Evolutionary conservation across 2,797 vertebrate genomes (phyloP).

Genomic region (Chelon auratus): DNA sequence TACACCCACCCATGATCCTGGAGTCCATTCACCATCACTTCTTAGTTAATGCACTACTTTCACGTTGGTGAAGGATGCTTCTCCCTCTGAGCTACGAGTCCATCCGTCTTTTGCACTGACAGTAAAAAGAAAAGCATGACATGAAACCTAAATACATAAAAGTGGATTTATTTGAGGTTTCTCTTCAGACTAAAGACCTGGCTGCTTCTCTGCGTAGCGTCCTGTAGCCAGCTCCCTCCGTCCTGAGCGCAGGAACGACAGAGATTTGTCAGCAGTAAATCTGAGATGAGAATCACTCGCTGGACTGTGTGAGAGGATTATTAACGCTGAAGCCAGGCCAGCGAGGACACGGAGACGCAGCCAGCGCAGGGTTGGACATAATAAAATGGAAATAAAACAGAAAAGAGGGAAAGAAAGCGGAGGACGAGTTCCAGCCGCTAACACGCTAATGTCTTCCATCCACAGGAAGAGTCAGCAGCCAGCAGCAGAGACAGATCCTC

Average conservation of each 20-base stretch:
- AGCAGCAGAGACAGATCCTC: constrained; percentile 29
- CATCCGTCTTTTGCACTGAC: no score
- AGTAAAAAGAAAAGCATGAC: not conserved
- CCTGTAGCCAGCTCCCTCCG: not conserved
- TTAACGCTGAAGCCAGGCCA: constrained; percentile 34
- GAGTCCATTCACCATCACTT: no score
- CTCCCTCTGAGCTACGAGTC: no score
- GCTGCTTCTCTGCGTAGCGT: not conserved
- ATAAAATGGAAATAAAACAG: constrained; percentile 51
- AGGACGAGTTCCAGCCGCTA: constrained; percentile 58
- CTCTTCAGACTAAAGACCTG: not conserved
- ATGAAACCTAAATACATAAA: not conserved
- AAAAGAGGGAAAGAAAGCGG: constrained; percentile 27
- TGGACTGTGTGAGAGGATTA: constrained; percentile 36
- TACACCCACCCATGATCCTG: not conserved
- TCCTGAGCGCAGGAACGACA: not conserved
- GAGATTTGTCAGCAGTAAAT: constrained; percentile 10
- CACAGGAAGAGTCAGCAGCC: constrained; percentile 37
- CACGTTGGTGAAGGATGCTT: no score
- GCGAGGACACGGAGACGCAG: not conserved
- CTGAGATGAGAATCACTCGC: constrained; percentile 15
- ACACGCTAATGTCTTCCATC: constrained; percentile 73
- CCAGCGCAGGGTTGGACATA: constrained; percentile 23
- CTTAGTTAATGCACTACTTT: no score
- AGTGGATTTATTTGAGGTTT: constrained; percentile 8